Evolutionary conservation across 2,888 invertebrate genomes (phyloP).

Genomic region (Heliconius aoede): DNA sequence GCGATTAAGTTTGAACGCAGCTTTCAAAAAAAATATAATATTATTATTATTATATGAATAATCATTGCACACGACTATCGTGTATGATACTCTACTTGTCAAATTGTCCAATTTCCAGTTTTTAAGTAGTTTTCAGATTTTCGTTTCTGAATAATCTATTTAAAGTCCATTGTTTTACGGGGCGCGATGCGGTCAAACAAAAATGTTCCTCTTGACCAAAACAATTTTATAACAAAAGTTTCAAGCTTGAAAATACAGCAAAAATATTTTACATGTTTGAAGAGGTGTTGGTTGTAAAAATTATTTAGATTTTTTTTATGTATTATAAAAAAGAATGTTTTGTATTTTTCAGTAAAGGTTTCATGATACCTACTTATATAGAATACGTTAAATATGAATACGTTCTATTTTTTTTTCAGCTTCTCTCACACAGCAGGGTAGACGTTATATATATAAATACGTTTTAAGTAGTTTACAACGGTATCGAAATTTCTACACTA

Average conservation of each 20-base stretch:
- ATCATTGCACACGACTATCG: not conserved
- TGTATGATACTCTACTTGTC: not conserved
- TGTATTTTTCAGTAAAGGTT: not conserved
- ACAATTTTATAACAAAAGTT: conserved; percentile 10
- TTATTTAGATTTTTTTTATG: not conserved
- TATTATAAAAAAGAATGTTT: not conserved
- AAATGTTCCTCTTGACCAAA: not conserved
- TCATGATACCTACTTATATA: not conserved
- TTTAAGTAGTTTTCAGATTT: conserved; percentile 9
- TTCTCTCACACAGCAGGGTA: too few relatives aligned
- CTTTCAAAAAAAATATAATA: not conserved
- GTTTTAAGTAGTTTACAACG: too few relatives aligned
- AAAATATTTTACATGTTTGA: conserved; percentile 4
- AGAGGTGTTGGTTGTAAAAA: not conserved
- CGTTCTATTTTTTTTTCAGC: too few relatives aligned
- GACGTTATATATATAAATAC: too few relatives aligned
- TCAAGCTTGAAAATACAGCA: not conserved
- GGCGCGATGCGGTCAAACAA: not conserved
- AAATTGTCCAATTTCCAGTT: not conserved
- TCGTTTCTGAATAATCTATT: conserved; percentile 6
- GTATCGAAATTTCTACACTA: not conserved
- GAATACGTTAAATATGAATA: not conserved
- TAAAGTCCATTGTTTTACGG: not conserved
- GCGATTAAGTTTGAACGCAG: conserved; percentile 10
- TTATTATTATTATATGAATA: not conserved